Evolutionary conservation across 2,797 vertebrate genomes (phyloP).

Genomic region (Ptychadena robeensis): DNA sequence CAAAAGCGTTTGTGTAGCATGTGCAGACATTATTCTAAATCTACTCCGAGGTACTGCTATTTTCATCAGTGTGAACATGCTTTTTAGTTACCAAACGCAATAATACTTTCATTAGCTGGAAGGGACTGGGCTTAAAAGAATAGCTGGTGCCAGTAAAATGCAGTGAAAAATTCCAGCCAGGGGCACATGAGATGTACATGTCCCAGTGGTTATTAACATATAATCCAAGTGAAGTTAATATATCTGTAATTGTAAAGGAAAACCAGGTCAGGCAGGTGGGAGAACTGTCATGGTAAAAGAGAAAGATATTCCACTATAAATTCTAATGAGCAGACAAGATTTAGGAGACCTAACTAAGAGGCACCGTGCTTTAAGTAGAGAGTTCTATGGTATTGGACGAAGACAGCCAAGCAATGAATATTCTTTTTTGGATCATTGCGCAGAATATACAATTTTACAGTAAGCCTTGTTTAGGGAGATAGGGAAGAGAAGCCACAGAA

Average conservation of each 20-base stretch:
- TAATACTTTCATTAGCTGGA: neutral
- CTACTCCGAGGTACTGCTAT: neutral
- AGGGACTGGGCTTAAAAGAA: constrained; percentile 1
- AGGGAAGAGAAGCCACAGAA: too few species aligned
- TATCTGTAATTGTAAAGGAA: neutral
- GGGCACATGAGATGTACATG: neutral
- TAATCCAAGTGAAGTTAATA: constrained; percentile 7
- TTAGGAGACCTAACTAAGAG: neutral
- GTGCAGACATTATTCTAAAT: neutral
- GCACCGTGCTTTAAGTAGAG: neutral
- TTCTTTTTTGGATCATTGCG: too few species aligned
- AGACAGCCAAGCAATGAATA: too few species aligned
- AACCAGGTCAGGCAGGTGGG: neutral
- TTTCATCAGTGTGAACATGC: neutral
- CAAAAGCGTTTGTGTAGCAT: neutral
- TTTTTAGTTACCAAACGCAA: constrained; percentile 9
- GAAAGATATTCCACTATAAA: neutral
- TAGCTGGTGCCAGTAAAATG: constrained; percentile 1
- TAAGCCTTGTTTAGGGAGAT: neutral
- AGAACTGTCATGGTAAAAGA: neutral
- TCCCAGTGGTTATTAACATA: constrained; percentile 22
- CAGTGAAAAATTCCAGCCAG: neutral
- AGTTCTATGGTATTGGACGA: neutral
- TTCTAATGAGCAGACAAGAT: neutral
- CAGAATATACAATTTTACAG: too few species aligned